Conservation (phyloP, 2,888 invertebrate species). For the Linnaemya tessellans region DNA sequence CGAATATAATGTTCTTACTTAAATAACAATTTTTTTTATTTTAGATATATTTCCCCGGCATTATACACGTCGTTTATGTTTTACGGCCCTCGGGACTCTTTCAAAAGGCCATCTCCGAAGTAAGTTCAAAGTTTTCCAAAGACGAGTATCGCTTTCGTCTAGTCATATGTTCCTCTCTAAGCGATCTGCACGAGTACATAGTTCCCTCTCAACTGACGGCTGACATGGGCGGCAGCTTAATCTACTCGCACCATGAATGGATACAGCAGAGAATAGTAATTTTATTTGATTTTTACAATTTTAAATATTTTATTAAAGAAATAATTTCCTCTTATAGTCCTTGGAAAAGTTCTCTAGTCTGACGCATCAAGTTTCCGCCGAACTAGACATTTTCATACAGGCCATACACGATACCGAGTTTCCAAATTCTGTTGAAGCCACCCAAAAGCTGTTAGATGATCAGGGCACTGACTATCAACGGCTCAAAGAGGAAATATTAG, state of each 20-base stretch:
- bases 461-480: slow-evolving; percentile 89
- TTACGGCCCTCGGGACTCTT: slow-evolving; percentile 96
- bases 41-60: slow-evolving; percentile 96
- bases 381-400: slow-evolving; percentile 93
- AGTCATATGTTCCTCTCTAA: slow-evolving; percentile 92
- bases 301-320: background rate
- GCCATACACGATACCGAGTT: slow-evolving; percentile 95
- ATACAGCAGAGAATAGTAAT: slow-evolving; percentile 94
- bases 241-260: slow-evolving; percentile 97
- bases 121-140: slow-evolving; percentile 93
- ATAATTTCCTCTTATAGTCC: slow-evolving; percentile 86
- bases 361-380: slow-evolving; percentile 94
- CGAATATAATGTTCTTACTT: too few relatives aligned
- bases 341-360: slow-evolving; percentile 97
- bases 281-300: background rate
- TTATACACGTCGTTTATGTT: slow-evolving; percentile 96
- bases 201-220: slow-evolving; percentile 92
- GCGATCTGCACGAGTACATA: slow-evolving; percentile 93
- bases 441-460: slow-evolving; percentile 92
- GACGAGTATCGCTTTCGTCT: slow-evolving; percentile 96
- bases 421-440: slow-evolving; percentile 96
- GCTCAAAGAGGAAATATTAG: slow-evolving; percentile 90
- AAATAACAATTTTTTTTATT: slow-evolving; percentile 80
- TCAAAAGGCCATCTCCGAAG: slow-evolving; percentile 97
- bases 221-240: slow-evolving; percentile 94